A percentile compares a stretch with the other conserved stretches of the same genome.
These are phyloP conservation scores for Saxidomus purpurata DNA, from an alignment of 1,140 invertebrate genomes.

Conservation along the genomic window DNA sequence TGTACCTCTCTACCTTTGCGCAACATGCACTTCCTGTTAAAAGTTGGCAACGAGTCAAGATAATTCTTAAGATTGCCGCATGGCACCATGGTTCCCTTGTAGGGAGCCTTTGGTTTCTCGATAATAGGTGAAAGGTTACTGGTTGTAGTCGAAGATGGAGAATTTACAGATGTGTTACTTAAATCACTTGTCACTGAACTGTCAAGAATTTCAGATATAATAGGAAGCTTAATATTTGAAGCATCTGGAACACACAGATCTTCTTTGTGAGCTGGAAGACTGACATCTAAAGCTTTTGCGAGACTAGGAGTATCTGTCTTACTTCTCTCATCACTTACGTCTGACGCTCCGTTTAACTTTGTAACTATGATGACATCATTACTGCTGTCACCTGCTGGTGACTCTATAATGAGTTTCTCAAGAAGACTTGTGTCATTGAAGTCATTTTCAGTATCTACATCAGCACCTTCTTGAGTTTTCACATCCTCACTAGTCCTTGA, in stretches of 20 bases:
- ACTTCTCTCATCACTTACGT: background rate
- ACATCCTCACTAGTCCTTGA: background rate
- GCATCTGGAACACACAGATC: conserved; percentile 43
- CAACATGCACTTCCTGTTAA: conserved; percentile 82
- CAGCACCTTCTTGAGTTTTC: background rate
- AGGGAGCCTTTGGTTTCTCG: conserved; percentile 63
- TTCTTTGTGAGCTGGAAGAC: conserved; percentile 22
- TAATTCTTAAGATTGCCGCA: conserved; percentile 81
- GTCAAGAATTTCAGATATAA: conserved; percentile 40
- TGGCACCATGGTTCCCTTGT: conserved; percentile 80
- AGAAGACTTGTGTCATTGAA: background rate
- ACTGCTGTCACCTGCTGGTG: background rate
- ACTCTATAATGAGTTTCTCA: background rate
- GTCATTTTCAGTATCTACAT: background rate
- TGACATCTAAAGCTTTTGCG: background rate
- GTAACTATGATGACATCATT: background rate
- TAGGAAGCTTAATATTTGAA: conserved; percentile 35
- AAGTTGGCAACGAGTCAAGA: conserved; percentile 79
- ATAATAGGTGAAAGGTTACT: background rate
- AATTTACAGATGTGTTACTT: background rate
- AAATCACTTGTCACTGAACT: background rate
- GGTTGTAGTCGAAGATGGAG: background rate
- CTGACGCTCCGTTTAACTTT: background rate
- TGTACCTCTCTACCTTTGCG: conserved; percentile 83
- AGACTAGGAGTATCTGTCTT: background rate